These are phyloP conservation scores for Enhydra lutris DNA, from an alignment of 2,113 vertebrate genomes.

Conservation along the genomic window DNA sequence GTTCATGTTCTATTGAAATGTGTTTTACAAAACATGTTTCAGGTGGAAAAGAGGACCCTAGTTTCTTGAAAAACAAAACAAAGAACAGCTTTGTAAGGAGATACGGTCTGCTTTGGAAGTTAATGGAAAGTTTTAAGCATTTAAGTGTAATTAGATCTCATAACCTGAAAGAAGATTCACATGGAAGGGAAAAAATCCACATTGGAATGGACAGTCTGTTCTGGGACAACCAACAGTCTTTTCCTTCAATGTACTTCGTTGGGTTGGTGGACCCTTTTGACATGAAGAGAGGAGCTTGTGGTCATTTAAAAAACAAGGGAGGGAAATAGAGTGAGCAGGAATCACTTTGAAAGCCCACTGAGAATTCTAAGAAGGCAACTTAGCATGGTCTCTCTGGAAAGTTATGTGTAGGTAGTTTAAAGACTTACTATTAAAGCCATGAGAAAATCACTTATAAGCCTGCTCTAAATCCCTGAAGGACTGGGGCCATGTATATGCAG, in stretches of 20 bases:
- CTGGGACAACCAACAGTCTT: neutral
- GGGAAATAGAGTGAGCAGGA: neutral
- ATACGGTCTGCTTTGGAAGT: neutral
- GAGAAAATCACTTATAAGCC: slow-evolving; percentile 35
- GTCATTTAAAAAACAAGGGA: neutral
- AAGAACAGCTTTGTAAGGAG: neutral
- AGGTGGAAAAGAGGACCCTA: neutral
- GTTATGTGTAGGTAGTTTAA: slow-evolving; percentile 32
- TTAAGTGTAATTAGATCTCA: slow-evolving; percentile 14
- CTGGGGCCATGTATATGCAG: slow-evolving; percentile 9
- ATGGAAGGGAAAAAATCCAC: neutral
- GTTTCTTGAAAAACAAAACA: slow-evolving; percentile 11
- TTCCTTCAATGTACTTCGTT: neutral
- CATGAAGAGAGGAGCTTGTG: neutral
- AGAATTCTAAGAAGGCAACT: slow-evolving; percentile 32
- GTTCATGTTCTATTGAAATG: slow-evolving; percentile 35
- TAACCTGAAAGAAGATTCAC: neutral
- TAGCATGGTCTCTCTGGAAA: slow-evolving; percentile 2
- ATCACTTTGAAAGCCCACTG: neutral
- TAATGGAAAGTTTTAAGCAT: neutral
- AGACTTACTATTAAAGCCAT: slow-evolving; percentile 7
- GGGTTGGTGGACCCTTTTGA: neutral
- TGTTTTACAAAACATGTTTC: neutral
- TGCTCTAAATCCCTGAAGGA: slow-evolving; percentile 4
- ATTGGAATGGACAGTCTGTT: neutral